Conservation (phyloP, 2,888 invertebrate genomes). For the Apamea epomidion region DNA sequence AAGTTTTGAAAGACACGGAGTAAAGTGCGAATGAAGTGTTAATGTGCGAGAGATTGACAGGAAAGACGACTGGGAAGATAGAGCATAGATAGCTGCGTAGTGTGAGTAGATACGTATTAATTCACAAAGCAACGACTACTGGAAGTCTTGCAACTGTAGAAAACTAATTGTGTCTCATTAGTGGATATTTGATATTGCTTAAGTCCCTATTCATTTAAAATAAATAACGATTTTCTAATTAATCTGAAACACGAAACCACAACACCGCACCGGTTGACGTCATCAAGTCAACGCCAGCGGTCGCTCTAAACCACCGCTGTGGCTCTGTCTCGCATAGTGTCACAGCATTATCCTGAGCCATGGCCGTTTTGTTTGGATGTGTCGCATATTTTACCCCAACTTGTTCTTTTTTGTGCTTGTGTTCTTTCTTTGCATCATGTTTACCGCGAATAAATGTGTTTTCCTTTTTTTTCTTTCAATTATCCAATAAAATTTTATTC, state of each 20-base stretch:
- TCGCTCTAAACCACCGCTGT: background rate
- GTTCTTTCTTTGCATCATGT: background rate
- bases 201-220: no score
- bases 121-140: background rate
- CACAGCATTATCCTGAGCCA: background rate
- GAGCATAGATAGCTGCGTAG: no score
- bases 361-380: background rate
- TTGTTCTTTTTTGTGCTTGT: background rate
- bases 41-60: background rate
- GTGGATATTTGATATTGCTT: background rate
- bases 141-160: no score
- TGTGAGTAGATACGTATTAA: no score
- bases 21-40: conserved; percentile 18
- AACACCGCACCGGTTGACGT: background rate
- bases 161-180: background rate
- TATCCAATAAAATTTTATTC: background rate
- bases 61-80: no score
- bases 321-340: background rate
- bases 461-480: background rate
- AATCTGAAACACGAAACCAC: background rate
- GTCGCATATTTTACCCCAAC: background rate
- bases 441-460: background rate
- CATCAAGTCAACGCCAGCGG: background rate
- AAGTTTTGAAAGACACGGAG: conserved; percentile 56
- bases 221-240: background rate